phyloP scores from a whole-genome alignment of 2,113 vertebrate genomes.

The Oryzias celebensis region DNA sequence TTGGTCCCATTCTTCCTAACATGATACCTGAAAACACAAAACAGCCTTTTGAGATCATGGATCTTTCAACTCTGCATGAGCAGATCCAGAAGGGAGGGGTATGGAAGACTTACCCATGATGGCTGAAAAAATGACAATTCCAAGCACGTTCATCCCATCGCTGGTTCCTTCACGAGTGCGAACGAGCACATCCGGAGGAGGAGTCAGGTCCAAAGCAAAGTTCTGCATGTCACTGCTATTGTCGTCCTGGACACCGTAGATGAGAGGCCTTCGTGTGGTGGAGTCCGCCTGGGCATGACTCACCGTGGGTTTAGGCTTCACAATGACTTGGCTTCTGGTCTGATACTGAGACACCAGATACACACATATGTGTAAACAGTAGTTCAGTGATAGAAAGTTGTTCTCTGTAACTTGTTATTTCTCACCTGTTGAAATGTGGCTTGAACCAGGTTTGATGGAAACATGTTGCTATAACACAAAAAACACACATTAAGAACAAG shows the following conservation, averaged over 20 bases:
- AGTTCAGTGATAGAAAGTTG: no score
- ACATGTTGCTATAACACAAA: conserved; percentile 89
- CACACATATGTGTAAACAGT: no score
- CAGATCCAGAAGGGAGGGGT: not conserved
- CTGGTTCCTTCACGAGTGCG: conserved; percentile 90
- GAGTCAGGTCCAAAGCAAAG: conserved; percentile 93
- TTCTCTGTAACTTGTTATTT: not conserved
- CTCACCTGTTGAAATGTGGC: conserved; percentile 97
- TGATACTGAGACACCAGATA: no score
- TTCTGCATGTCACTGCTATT: conserved; percentile 89
- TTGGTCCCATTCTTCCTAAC: conserved; percentile 96
- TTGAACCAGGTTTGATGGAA: conserved; percentile 95
- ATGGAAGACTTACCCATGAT: conserved; percentile 85
- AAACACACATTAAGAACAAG: no score
- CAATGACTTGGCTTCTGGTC: no score
- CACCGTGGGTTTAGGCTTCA: conserved; percentile 71
- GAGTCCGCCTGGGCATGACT: conserved; percentile 75
- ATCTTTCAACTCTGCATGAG: not conserved
- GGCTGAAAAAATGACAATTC: conserved; percentile 96
- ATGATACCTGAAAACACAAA: conserved; percentile 84
- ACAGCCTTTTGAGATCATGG: not conserved
- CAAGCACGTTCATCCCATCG: conserved; percentile 97
- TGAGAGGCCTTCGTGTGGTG: conserved; percentile 79
- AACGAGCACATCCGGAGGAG: conserved; percentile 89
- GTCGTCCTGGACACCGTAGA: conserved; percentile 92